Percentiles rank a stretch among this genome's conserved stretches.
Conservation (phyloP, 2,797 vertebrate species). For the Natrix natrix region DNA sequence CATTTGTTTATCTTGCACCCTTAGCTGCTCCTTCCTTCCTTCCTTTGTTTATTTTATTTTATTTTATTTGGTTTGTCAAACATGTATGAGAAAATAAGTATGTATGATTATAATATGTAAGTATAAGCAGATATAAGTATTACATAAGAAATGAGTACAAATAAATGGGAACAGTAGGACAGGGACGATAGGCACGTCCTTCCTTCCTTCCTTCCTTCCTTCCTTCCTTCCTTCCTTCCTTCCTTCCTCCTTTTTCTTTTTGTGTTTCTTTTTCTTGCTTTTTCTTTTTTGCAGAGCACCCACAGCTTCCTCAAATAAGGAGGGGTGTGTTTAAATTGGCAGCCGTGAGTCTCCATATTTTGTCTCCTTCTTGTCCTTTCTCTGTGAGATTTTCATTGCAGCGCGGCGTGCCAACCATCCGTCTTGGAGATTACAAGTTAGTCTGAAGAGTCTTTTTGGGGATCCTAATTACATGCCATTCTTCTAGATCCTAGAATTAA, state of each 20-base stretch:
- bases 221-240: neutral
- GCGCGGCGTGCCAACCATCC: neutral
- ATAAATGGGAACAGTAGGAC: no score
- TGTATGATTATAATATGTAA: no score
- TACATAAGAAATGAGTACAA: no score
- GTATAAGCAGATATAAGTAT: no score
- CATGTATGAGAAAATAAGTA: no score
- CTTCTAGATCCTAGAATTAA: slow-evolving; percentile 27
- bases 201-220: neutral
- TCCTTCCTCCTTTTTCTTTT: no score
- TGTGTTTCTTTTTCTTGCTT: neutral
- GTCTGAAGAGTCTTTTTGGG: slow-evolving; percentile 16
- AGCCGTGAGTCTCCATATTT: neutral
- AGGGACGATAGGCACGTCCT: no score
- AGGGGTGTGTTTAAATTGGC: slow-evolving; percentile 23
- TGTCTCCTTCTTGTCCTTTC: neutral
- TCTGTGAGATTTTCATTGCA: neutral
- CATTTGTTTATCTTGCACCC: neutral
- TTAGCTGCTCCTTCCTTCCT: neutral
- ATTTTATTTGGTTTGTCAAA: no score
- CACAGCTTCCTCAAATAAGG: neutral
- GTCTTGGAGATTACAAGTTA: slow-evolving; percentile 32
- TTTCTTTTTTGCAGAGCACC: neutral
- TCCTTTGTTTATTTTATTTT: no score
- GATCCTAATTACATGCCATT: slow-evolving; percentile 33